Base-by-base conservation (phyloP, 2,888 invertebrate genomes). In the Trichogramma evanescens region DNA sequence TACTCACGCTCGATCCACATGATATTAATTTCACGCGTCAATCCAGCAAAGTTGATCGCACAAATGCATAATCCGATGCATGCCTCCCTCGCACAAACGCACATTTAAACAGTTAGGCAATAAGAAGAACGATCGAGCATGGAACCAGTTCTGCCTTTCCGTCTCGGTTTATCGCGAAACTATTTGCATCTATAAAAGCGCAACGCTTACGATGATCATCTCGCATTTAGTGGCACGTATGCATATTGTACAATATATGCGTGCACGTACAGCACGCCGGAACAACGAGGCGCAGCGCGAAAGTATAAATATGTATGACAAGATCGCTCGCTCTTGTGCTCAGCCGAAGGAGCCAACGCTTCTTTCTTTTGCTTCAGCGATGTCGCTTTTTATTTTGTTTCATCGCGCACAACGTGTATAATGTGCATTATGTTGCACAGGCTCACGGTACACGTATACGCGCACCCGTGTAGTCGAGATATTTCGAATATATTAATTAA, bases 121-220 rank as follows among this genome's bases (percentile, higher is more conserved):
- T 8, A 6, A 48, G 48, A 2, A 48, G 48, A n/a, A 48, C n/a
- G 40, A 38, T 5, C 52, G 9, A 10, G 43, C 26, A 13, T 10
- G 61, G 67, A 70, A 72, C 69, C 69, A 65, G 66, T 68, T 69
- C 67, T 65, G 62, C 62, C 26, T 26, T 26, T 26, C 26, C 26
- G 26, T 26, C 26, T 26, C 26, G 26, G 26, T 26, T 26, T 26
- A 26, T 26, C 66, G 59, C 65, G 63, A 68, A 71, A 72, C 72
- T 70, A 72, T 70, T 69, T 66, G 60, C 68, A 67, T 70, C 72
- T 68, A 71, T 72, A 72, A 26, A 26, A 72, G 69, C 67, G 61
- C 68, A 68, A 67, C 70, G 65, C 71, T 72, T 72, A 71, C 68
- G 71, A 68, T 72, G 68, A 72, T 71, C 69, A 67, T 69, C 66